Conservation (phyloP, 2,888 invertebrate genomes). For the Xylocampa areola region DNA sequence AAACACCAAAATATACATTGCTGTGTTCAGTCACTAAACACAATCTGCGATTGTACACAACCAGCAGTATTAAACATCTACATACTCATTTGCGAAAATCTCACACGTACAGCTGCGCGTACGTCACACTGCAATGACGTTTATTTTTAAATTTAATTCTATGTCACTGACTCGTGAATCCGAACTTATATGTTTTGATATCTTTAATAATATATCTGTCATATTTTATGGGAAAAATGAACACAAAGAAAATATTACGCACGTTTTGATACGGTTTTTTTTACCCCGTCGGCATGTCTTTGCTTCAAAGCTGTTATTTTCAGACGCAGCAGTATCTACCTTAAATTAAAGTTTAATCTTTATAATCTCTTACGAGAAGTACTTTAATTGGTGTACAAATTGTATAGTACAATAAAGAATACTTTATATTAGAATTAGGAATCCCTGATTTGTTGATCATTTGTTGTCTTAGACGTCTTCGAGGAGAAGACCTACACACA, state of each 20-base stretch:
- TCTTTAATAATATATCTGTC: constrained; percentile 30
- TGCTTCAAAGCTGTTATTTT: not conserved
- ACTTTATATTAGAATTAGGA: too few relatives aligned
- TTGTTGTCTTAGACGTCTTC: too few relatives aligned
- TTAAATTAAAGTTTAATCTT: not conserved
- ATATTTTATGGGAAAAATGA: constrained; percentile 20
- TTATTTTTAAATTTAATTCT: constrained; percentile 79
- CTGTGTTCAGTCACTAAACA: constrained; percentile 30
- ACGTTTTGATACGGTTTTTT: not conserved
- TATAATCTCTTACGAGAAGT: too few relatives aligned
- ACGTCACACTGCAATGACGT: constrained; percentile 70
- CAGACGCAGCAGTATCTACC: not conserved
- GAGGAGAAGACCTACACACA: too few relatives aligned
- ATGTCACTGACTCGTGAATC: constrained; percentile 82
- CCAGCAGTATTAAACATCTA: constrained; percentile 56
- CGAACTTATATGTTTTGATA: constrained; percentile 64
- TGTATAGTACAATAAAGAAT: too few relatives aligned
- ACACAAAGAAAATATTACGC: constrained; percentile 25
- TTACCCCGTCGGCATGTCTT: not conserved
- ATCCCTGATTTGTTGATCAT: too few relatives aligned
- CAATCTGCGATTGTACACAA: not conserved
- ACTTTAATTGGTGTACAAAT: too few relatives aligned
- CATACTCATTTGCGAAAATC: not conserved
- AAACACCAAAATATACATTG: constrained; percentile 59
- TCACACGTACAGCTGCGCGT: constrained; percentile 25